Percentiles rank a stretch among this genome's conserved stretches.
Evolutionary conservation across 2,797 vertebrate species (phyloP).

Genomic region (Danio albolineatus): DNA sequence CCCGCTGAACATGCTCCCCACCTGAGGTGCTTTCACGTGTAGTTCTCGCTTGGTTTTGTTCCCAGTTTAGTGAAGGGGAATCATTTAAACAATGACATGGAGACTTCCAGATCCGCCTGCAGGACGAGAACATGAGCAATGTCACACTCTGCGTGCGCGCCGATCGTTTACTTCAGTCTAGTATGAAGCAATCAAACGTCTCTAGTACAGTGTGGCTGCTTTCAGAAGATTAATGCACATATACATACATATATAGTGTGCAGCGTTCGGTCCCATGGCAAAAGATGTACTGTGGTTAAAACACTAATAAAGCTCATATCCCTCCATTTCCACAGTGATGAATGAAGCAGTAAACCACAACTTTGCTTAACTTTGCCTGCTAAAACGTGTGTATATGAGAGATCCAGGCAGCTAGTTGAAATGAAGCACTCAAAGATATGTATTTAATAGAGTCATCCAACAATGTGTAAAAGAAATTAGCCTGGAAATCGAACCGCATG

Average conservation of each 20-base stretch:
- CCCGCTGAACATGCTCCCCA: conserved; percentile 68
- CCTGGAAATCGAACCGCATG: too few relatives aligned
- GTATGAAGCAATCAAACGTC: background rate
- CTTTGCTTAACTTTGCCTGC: too few relatives aligned
- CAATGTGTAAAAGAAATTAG: too few relatives aligned
- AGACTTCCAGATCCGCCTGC: conserved; percentile 54
- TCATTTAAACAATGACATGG: conserved; percentile 67
- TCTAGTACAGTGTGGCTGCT: background rate
- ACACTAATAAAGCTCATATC: background rate
- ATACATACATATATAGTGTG: background rate
- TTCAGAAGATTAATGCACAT: background rate
- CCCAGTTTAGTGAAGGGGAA: conserved; percentile 71
- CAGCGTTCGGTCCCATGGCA: background rate
- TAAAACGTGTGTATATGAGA: too few relatives aligned
- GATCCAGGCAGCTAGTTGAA: too few relatives aligned
- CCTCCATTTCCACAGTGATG: background rate
- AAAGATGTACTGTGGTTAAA: background rate
- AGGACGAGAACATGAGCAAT: conserved; percentile 58
- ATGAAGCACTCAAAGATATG: too few relatives aligned
- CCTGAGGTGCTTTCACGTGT: conserved; percentile 70
- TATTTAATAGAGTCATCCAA: too few relatives aligned
- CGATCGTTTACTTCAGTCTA: background rate
- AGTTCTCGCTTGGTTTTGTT: conserved; percentile 71
- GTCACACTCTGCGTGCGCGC: conserved; percentile 43
- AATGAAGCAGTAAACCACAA: too few relatives aligned